Conservation (phyloP, 2,888 invertebrate species). For the Stratiomys singularior region DNA sequence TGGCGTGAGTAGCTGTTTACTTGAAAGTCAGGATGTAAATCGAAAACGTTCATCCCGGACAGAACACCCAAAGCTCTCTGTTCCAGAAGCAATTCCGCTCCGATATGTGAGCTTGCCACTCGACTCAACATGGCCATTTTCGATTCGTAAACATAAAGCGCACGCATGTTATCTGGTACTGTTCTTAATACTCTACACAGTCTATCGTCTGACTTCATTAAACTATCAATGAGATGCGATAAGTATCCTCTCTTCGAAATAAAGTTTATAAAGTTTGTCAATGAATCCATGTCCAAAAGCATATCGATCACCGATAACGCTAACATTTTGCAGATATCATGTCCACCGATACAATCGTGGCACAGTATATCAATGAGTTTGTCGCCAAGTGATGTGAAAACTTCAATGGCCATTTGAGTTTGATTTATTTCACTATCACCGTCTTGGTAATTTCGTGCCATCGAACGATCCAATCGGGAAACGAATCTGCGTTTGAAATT, state of each 20-base stretch:
- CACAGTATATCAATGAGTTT: conserved; percentile 83
- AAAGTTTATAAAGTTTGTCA: conserved; percentile 73
- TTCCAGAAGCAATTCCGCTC: conserved; percentile 73
- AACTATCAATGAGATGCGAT: conserved; percentile 82
- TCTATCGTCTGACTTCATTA: conserved; percentile 79
- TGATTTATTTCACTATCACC: conserved; percentile 54
- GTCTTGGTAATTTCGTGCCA: conserved; percentile 48
- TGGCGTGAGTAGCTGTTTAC: conserved; percentile 56
- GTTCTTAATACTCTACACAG: conserved; percentile 73
- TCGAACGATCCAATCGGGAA: conserved; percentile 74
- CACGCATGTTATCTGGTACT: conserved; percentile 75
- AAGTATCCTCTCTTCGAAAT: conserved; percentile 76
- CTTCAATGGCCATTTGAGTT: conserved; percentile 67
- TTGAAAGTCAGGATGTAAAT: conserved; percentile 77
- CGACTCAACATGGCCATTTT: conserved; percentile 83
- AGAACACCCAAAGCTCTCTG: conserved; percentile 71
- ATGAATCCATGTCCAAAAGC: conserved; percentile 78
- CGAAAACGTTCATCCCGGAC: conserved; percentile 76
- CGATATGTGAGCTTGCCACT: conserved; percentile 74
- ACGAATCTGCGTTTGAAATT: conserved; percentile 72
- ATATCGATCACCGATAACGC: conserved; percentile 85
- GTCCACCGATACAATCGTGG: conserved; percentile 87
- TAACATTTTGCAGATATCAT: conserved; percentile 90
- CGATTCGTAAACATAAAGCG: conserved; percentile 87
- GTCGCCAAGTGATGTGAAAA: conserved; percentile 80